Base-by-base conservation (phyloP, 2,797 vertebrate species). In the Pogoniulus pusillus region DNA sequence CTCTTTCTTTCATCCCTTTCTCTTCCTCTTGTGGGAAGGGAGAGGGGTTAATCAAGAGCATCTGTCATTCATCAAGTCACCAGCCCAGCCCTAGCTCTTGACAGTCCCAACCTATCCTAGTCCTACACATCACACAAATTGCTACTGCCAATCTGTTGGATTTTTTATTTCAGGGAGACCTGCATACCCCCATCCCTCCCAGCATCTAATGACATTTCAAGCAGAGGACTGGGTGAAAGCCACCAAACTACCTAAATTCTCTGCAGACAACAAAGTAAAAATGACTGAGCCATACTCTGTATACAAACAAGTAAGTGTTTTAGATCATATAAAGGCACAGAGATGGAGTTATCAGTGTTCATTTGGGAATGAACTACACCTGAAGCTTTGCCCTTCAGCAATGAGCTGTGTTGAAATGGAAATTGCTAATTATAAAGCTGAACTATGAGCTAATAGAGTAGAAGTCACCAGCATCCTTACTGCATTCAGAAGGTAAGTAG, bases 371-470 rank as follows among this genome's bases (percentile, higher is more conserved):
- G 18, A 76, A 79, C 53, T 64, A 47, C 75, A 73, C n/a, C 60
- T 71, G 70, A 83, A 90, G 70, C 35, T 49, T 12, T 69, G 55
- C 53, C 63, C 43, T 90, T 93, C 60, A 89, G 23, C 76, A 72
- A 5, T 3, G 39, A 34, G 58, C 23, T 63, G 39, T 71, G 51
- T 51, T 95, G 71, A 79, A 87, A 85, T 29, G 16, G 41, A 87
- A 93, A 86, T 35, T 65, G 35, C 45, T 92, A 87, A 93, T 80
- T 91, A 92, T 57, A 76, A 90, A 95, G 27, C 63, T 75, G 74
- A 37, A 72, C 24, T 63, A 22, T 59, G 30, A 24, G 70, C 57
- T 88, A 93, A 86, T n/a, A 77, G 47, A 83, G n/a, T 14, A 71
- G 35, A 80, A 90, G 65, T 34, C 54, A 76, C 51, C 39, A 86